These are phyloP conservation scores for Holcopasites calliopsidis DNA, from an alignment of 1,140 invertebrate genomes.

Conservation along the genomic window DNA sequence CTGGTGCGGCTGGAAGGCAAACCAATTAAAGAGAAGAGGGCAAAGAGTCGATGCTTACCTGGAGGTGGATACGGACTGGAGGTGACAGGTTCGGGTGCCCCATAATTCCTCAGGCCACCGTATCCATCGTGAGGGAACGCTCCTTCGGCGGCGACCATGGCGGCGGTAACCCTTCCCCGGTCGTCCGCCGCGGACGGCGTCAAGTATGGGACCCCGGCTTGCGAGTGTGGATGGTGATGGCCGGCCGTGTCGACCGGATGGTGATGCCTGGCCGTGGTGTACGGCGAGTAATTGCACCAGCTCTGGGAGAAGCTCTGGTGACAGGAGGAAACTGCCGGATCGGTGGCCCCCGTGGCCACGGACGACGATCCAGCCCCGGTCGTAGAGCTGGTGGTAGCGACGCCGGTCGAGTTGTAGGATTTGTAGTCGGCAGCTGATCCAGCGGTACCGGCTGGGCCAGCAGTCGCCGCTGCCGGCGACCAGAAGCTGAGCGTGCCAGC, in stretches of 20 bases:
- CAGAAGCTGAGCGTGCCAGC: slow-evolving; percentile 84
- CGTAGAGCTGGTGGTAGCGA: slow-evolving; percentile 79
- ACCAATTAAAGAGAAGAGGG: background rate
- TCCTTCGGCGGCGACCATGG: slow-evolving; percentile 84
- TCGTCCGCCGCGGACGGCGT: slow-evolving; percentile 83
- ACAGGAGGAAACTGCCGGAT: slow-evolving; percentile 82
- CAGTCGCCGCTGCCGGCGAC: slow-evolving; percentile 82
- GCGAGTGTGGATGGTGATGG: slow-evolving; percentile 81
- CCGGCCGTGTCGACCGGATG: slow-evolving; percentile 79
- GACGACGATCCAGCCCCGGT: slow-evolving; percentile 85
- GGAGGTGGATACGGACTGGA: slow-evolving; percentile 89
- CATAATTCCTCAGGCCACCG: slow-evolving; percentile 86
- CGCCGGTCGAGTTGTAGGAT: slow-evolving; percentile 79
- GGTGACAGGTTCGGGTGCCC: slow-evolving; percentile 86
- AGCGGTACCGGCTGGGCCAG: slow-evolving; percentile 79
- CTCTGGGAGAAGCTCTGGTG: slow-evolving; percentile 87
- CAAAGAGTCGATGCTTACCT: slow-evolving; percentile 81
- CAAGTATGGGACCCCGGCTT: slow-evolving; percentile 82
- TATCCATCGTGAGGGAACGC: slow-evolving; percentile 88
- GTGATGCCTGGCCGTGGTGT: slow-evolving; percentile 83
- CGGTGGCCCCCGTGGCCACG: slow-evolving; percentile 77
- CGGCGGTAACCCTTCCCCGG: slow-evolving; percentile 82
- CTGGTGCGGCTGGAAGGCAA: background rate
- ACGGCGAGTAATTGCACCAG: slow-evolving; percentile 88
- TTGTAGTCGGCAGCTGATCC: slow-evolving; percentile 81